Evolutionary conservation across 2,113 vertebrate species (phyloP), one percentile per base, ranked within the genome.

Genomic region (Muntiacus reevesi): DNA sequence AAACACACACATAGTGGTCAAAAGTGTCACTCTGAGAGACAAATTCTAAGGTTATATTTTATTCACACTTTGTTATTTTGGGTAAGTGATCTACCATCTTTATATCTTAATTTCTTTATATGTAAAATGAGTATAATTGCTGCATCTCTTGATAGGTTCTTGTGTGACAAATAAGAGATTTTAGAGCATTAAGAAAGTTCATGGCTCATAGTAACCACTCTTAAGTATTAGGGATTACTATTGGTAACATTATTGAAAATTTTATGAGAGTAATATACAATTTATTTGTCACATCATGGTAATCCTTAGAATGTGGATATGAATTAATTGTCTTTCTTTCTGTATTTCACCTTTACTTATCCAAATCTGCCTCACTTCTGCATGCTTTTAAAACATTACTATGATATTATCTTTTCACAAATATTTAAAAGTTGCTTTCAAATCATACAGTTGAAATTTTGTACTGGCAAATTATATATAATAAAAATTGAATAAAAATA

Each of bases 401-500:
- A 17, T 87, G 3, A 15, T 50, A 8, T 30, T 97, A 85, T 76
- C n/a, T 96, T 47, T 92, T 83, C 16, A n/a, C 9, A 92, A 96
- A 50, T 52, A 93, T 47, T 92, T 97, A 62, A 96, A 97, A 98
- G 81, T 71, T 97, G 33, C 3, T 93, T 88, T 55, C n/a, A 98
- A 98, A 59, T 12, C 85, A 36, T 2, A 7, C 45, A 93, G 98
- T 97, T 89, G 0, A 96, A 91, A 97, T 94, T 97, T 97, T 98
- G 97, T 97, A 91, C 45, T 45, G 96, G 92, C 33, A 95, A 98
- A 94, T 97, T 88, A 19, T 62, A 7, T 52, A 3, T 86, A 97
- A 95, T 97, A 95, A 91, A 23, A 78, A 96, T 67, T 94, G n/a
- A 57, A 87, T 97, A 92, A 97, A 7, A 98, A 98, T 60, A 97